Percentiles rank a stretch among this genome's conserved stretches.
phyloP scores from a whole-genome alignment of 2,797 vertebrate genomes.

The Chanos chanos region DNA sequence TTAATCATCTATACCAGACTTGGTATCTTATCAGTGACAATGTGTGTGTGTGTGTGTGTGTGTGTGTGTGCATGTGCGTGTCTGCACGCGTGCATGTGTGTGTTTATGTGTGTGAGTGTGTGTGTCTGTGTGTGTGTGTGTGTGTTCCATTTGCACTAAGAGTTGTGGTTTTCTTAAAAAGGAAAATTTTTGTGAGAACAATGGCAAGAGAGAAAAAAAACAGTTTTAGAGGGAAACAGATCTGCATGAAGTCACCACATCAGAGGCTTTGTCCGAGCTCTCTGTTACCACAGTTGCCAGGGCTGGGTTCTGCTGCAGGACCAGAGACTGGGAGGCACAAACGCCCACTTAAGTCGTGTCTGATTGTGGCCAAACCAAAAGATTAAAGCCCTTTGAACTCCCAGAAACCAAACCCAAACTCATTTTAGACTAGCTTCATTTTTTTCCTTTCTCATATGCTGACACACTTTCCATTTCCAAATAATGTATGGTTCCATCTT shows the following conservation, averaged over 20 bases:
- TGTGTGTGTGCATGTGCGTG: too few relatives aligned
- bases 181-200: slow-evolving; percentile 29
- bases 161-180: slow-evolving; percentile 20
- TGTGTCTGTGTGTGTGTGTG: background rate
- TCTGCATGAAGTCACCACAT: slow-evolving; percentile 34
- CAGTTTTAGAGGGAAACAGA: slow-evolving; percentile 26
- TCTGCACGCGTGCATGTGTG: slow-evolving; percentile 29
- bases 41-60: too few relatives aligned
- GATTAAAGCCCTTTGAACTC: slow-evolving; percentile 30
- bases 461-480: slow-evolving; percentile 13
- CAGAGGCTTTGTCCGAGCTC: slow-evolving; percentile 1
- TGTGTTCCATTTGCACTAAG: too few relatives aligned
- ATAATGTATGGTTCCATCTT: background rate
- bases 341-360: background rate
- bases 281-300: slow-evolving; percentile 26
- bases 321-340: slow-evolving; percentile 5
- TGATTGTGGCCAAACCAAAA: slow-evolving; percentile 20
- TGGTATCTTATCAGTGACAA: too few relatives aligned
- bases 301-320: slow-evolving; percentile 25
- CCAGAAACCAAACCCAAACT: slow-evolving; percentile 13
- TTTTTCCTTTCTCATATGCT: background rate
- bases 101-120: background rate
- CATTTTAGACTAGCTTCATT: background rate
- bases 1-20: too few relatives aligned
- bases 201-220: slow-evolving; percentile 7